Evolutionary conservation across 2,113 vertebrate species (phyloP), one percentile per base, ranked within the genome.

Genomic region (Dipodomys merriami): DNA sequence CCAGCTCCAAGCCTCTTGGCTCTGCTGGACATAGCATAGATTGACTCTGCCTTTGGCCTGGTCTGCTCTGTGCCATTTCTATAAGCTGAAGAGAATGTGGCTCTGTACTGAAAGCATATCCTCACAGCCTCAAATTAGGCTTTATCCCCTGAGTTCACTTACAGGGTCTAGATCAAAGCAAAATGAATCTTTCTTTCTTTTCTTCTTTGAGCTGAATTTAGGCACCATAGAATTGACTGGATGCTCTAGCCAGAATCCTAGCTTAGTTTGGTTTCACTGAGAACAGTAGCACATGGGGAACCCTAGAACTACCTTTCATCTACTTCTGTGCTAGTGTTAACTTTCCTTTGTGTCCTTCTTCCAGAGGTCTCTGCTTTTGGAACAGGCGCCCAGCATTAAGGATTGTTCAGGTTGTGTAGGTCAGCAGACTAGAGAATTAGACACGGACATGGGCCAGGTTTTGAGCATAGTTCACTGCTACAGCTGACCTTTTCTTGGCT

Each of bases 281-380:
- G 64, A 86, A 91, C 1, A 67, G 49, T 49, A 72, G 60, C 39
- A 13, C 33, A 62, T 62, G 33, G 30, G 44, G 53, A 81, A 35
- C 29, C 25, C 16, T 80, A 77, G 68, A 86, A 83, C 60, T 89
- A 27, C 67, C 65, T 39, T 95, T 73, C 30, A 72, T 25, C 20
- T 16, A 60, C 19, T 20, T 35, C 46, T 64, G 23, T 57, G 72
- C 39, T 23, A 89, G 76, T 46, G 67, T 69, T 86, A 74, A 18
- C 86, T 94, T 94, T 91, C 72, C 62, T 86, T 49, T 57, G 30
- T 49, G 77, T 93, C 80, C 25, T 92, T 68, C 49, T 22, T 80
- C 9, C 30, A 90, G 82, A 91, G 18, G 25, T 35, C 44, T 91
- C 0, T 68, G 6, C 15, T 0, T 57, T 33, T 83, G 49, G 67